Conservation (phyloP, 2,113 vertebrate genomes). For the Neoarius graeffei region DNA sequence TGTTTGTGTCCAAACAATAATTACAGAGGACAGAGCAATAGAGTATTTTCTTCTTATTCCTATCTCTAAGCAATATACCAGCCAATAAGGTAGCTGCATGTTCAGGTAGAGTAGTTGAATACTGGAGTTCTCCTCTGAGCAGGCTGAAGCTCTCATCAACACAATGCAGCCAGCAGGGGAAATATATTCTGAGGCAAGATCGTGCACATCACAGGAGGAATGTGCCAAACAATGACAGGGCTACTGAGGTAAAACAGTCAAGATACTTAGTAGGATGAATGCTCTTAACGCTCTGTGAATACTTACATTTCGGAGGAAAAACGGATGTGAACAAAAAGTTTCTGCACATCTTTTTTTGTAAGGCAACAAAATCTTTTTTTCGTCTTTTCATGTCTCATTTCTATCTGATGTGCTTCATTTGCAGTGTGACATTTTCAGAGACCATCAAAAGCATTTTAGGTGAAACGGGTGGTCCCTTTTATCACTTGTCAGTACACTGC, state of each 20-base stretch:
- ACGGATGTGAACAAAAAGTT: not conserved
- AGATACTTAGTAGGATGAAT: not conserved
- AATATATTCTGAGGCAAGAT: not conserved
- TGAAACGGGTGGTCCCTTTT: conserved; percentile 39
- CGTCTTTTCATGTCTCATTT: not conserved
- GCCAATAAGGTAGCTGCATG: not conserved
- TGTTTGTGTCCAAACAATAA: too few relatives aligned
- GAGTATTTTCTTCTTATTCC: not conserved
- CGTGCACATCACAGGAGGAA: not conserved
- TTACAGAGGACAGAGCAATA: not conserved
- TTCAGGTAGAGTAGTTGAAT: not conserved
- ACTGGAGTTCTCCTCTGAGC: conserved; percentile 6
- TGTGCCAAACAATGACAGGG: not conserved
- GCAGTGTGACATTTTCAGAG: not conserved
- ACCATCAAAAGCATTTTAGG: conserved; percentile 24
- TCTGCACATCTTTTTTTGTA: not conserved
- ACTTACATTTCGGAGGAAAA: not conserved
- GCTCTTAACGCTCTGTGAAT: not conserved
- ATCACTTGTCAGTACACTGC: conserved; percentile 39
- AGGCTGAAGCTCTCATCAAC: not conserved
- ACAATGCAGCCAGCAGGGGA: not conserved
- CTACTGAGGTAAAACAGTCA: not conserved
- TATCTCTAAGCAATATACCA: conserved; percentile 1
- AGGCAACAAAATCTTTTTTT: conserved; percentile 5
- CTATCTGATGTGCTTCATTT: not conserved